These are phyloP conservation scores for Phrynosoma blainvillii DNA, from an alignment of 2,113 vertebrate genomes.

Conservation along the genomic window DNA sequence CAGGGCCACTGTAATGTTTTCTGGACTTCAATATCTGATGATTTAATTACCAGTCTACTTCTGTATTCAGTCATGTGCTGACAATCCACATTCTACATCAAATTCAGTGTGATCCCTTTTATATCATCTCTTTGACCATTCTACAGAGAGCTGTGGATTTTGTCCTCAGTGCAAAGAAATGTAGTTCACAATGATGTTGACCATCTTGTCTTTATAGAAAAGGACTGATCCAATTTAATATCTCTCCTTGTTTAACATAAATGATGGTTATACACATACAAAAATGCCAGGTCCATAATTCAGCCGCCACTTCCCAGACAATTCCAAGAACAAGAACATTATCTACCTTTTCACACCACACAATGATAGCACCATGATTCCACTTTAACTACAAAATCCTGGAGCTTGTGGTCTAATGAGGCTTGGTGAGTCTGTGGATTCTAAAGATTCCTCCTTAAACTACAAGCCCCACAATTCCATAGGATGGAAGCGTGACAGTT, in stretches of 20 bases:
- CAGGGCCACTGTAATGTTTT: too few species aligned
- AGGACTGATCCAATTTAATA: not conserved
- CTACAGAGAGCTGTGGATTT: not conserved
- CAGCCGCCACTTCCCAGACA: not conserved
- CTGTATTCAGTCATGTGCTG: not conserved
- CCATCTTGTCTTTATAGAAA: not conserved
- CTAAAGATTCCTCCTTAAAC: too few species aligned
- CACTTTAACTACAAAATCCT: too few species aligned
- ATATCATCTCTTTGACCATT: not conserved
- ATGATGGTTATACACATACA: not conserved
- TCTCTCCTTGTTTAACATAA: not conserved
- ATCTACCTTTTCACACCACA: too few species aligned
- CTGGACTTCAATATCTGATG: not conserved
- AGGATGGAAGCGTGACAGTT: too few species aligned
- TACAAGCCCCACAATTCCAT: too few species aligned
- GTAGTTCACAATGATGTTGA: not conserved
- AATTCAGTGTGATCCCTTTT: not conserved
- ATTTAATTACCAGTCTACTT: not conserved
- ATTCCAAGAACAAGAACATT: not conserved
- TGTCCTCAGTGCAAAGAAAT: not conserved
- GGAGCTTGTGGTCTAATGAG: too few species aligned
- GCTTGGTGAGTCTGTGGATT: too few species aligned
- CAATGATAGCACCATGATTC: too few species aligned
- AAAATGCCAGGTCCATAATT: not conserved
- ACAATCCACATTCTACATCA: not conserved